Evolutionary conservation across 35 echinoderm and acorn worm species (phyloP).

Genomic region (Heliocidaris erythrogramma): DNA sequence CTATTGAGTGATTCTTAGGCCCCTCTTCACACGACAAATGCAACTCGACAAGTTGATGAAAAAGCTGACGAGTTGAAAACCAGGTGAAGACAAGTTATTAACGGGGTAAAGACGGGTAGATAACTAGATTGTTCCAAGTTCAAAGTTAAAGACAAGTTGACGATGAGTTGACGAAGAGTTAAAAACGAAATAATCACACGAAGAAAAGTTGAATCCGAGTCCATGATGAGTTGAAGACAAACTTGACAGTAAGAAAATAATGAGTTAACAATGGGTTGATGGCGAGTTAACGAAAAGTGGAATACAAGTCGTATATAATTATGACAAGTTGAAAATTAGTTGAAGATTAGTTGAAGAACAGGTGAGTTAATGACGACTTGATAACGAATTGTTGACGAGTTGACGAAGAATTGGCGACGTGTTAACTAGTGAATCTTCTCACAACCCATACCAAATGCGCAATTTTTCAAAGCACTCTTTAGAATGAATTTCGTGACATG

Average conservation of each 20-base stretch:
- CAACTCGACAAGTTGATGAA: neutral
- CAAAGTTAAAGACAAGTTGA: neutral
- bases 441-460: no score
- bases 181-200: neutral
- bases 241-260: neutral
- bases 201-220: neutral
- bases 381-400: neutral
- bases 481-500: no score
- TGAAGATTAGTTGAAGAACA: neutral
- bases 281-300: neutral
- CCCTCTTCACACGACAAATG: neutral
- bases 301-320: neutral
- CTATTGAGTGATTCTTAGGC: constrained; percentile 14
- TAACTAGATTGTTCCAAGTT: no score
- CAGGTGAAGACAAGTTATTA: neutral
- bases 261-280: neutral
- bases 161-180: neutral
- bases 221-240: neutral
- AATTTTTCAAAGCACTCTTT: no score
- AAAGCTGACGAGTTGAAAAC: neutral
- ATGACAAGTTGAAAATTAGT: neutral
- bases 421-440: neutral
- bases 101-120: neutral
- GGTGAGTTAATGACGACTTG: neutral
- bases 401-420: no score